Percentiles rank a stretch among this genome's conserved stretches.
Evolutionary conservation across 1,140 invertebrate genomes (phyloP).

Genomic region (Drosophila paulistorum): DNA sequence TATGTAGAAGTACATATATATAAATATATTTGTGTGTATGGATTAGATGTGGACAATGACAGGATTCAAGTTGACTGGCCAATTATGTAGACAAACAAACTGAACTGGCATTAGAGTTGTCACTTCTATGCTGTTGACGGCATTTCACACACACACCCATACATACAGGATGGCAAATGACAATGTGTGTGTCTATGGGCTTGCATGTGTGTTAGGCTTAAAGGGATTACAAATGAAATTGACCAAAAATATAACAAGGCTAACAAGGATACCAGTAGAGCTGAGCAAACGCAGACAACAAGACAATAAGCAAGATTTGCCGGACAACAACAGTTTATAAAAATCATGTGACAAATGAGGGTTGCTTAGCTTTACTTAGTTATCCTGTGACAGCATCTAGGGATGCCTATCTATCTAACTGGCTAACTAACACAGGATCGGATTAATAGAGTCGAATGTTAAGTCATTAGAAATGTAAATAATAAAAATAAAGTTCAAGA

Average conservation of each 20-base stretch:
- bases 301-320: conserved; percentile 44
- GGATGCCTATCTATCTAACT: conserved; percentile 46
- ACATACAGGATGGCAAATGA: conserved; percentile 11
- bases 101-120: conserved; percentile 61
- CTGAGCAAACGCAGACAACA: conserved; percentile 5
- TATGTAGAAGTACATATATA: not conserved
- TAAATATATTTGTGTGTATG: conserved; percentile 11
- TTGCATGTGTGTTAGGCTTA: conserved; percentile 44
- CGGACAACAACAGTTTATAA: conserved; percentile 68
- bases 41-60: conserved; percentile 56
- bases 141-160: conserved; percentile 1
- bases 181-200: conserved; percentile 33
- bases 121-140: conserved; percentile 53
- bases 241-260: conserved; percentile 77
- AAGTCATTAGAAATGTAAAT: not conserved
- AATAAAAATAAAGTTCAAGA: not conserved
- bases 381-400: conserved; percentile 22
- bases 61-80: conserved; percentile 44
- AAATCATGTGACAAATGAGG: conserved; percentile 76
- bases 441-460: not conserved
- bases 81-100: conserved; percentile 78
- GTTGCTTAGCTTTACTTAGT: conserved; percentile 66
- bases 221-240: conserved; percentile 78
- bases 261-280: conserved; percentile 39
- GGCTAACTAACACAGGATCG: conserved; percentile 5